A percentile compares a stretch with the other conserved stretches of the same genome.
These are phyloP conservation scores for Lophochroa leadbeateri DNA, from an alignment of 2,113 vertebrate species.

Conservation along the genomic window DNA sequence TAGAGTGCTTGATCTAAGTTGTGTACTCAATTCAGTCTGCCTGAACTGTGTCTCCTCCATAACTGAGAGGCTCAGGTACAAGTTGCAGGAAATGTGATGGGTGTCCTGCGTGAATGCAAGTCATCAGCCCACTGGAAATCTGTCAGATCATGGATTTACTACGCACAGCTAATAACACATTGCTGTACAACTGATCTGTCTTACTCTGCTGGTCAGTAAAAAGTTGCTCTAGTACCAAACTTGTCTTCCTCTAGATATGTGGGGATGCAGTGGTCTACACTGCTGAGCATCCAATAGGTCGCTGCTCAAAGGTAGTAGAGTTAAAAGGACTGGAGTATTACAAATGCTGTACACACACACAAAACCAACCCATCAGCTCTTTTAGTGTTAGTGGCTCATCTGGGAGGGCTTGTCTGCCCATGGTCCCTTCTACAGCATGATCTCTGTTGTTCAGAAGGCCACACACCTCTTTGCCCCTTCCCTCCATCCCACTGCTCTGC, in stretches of 20 bases:
- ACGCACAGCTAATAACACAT: background rate
- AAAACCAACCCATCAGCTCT: background rate
- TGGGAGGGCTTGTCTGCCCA: background rate
- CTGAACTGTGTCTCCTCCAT: background rate
- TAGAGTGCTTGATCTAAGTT: background rate
- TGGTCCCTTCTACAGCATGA: background rate
- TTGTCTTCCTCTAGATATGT: background rate
- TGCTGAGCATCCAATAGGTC: background rate
- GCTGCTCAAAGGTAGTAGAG: background rate
- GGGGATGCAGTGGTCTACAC: background rate
- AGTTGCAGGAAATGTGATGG: background rate
- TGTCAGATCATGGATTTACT: background rate
- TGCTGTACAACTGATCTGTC: background rate
- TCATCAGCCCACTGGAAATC: background rate
- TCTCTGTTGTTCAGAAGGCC: background rate
- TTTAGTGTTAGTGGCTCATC: background rate
- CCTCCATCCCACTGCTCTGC: background rate
- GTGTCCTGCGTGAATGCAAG: background rate
- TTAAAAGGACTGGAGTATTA: background rate
- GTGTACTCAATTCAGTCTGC: background rate
- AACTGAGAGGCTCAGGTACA: background rate
- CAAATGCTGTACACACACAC: background rate
- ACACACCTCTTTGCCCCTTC: background rate
- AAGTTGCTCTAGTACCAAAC: background rate
- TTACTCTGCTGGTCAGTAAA: background rate